phyloP scores from a whole-genome alignment of 2,113 vertebrate species.

The Piaya cayana region DNA sequence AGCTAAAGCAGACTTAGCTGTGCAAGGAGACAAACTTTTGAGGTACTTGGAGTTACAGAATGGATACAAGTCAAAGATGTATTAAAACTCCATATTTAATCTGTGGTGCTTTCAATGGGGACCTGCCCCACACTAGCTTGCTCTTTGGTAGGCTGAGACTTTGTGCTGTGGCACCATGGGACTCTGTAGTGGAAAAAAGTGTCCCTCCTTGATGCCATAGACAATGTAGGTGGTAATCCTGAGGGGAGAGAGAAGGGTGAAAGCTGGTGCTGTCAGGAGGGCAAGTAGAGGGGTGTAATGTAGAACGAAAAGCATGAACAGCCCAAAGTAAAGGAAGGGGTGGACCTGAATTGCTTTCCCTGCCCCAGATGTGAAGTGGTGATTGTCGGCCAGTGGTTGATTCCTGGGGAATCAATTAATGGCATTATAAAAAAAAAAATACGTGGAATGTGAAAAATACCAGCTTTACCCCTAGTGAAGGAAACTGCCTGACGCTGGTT shows the following conservation, averaged over 20 bases:
- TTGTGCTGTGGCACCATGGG: neutral
- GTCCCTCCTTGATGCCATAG: neutral
- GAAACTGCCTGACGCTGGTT: neutral
- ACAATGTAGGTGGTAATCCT: accelerated
- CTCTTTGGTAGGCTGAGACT: neutral
- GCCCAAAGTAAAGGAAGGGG: neutral
- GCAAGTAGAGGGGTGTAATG: neutral
- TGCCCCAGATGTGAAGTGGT: neutral
- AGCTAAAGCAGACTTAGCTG: neutral
- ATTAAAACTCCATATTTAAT: neutral
- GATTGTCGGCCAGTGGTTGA: neutral
- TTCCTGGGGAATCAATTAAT: neutral
- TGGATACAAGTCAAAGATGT: accelerated
- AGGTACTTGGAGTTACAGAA: neutral
- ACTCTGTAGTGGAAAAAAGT: neutral
- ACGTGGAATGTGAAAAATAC: neutral
- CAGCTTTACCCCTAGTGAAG: neutral
- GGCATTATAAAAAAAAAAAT: neutral
- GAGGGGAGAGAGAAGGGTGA: neutral
- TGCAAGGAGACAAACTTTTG: neutral
- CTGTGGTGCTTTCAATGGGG: neutral
- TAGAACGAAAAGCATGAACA: neutral
- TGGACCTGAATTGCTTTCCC: neutral
- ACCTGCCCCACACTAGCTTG: accelerated
- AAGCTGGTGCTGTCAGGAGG: neutral